Evolutionary conservation across 2,888 invertebrate genomes (phyloP).

Genomic region (Neoscelio sp.): DNA sequence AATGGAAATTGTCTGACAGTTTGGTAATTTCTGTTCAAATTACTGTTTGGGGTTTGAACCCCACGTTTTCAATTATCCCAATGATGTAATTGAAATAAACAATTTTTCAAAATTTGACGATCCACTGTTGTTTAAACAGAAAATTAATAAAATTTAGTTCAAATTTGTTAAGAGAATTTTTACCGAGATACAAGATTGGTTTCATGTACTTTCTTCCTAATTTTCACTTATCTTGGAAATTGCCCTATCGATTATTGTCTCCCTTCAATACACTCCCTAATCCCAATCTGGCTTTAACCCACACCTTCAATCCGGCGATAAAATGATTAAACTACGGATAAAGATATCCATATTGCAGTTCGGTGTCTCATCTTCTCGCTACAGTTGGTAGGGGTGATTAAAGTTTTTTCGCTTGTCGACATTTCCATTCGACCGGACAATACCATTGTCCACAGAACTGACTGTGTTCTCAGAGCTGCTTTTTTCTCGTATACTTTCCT

Average conservation of each 20-base stretch:
- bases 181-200: constrained; percentile 38
- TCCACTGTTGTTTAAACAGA: too few species aligned
- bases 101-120: too few species aligned
- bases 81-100: too few species aligned
- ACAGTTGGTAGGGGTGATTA: constrained; percentile 69
- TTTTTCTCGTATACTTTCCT: background rate
- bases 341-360: constrained; percentile 43
- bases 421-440: constrained; percentile 69
- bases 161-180: too few species aligned
- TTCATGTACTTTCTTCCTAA: constrained; percentile 25
- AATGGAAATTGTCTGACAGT: constrained; percentile 12
- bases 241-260: constrained; percentile 61
- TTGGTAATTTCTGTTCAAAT: too few species aligned
- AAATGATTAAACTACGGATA: constrained; percentile 38
- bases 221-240: constrained; percentile 63
- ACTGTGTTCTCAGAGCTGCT: background rate
- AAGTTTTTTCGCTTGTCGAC: constrained; percentile 69
- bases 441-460: constrained; percentile 53
- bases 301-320: constrained; percentile 29
- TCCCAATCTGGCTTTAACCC: constrained; percentile 43
- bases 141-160: too few species aligned
- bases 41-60: too few species aligned
- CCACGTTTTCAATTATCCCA: too few species aligned
- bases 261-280: constrained; percentile 42
- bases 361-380: constrained; percentile 69